phyloP scores from a whole-genome alignment of 2,888 invertebrate species.

The Desoria tigrina region DNA sequence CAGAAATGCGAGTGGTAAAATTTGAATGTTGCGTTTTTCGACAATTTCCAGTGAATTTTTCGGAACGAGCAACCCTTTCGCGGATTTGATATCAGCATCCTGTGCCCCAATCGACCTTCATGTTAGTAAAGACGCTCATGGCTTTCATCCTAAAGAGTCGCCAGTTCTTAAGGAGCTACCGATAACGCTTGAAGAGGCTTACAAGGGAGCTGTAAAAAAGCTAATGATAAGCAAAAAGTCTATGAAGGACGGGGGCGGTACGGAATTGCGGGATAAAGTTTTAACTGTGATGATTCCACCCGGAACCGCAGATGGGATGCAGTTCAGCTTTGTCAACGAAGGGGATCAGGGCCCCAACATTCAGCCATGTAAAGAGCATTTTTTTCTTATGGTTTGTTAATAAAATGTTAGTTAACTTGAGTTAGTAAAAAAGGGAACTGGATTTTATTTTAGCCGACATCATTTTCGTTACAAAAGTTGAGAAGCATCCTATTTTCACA shows the following conservation, averaged over 20 bases:
- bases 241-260: conserved; percentile 65
- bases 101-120: conserved; percentile 67
- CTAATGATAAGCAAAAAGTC: conserved; percentile 57
- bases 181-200: conserved; percentile 66
- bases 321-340: conserved; percentile 73
- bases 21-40: too few species aligned
- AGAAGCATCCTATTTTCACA: conserved; percentile 62
- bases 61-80: conserved; percentile 79
- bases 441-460: conserved; percentile 53
- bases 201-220: conserved; percentile 53
- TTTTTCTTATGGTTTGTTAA: conserved; percentile 1
- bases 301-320: conserved; percentile 72
- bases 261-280: conserved; percentile 70
- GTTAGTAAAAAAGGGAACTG: too few species aligned
- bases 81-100: conserved; percentile 70
- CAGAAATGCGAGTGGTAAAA: too few species aligned
- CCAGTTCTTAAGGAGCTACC: conserved; percentile 63
- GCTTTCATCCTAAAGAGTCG: conserved; percentile 61
- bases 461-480: conserved; percentile 53
- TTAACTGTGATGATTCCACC: conserved; percentile 73
- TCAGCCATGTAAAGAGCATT: conserved; percentile 61
- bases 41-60: conserved; percentile 68
- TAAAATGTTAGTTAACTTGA: too few species aligned
- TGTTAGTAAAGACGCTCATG: conserved; percentile 56
- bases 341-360: conserved; percentile 76